A percentile compares a stretch with the other conserved stretches of the same genome.
phyloP scores from a whole-genome alignment of 2,797 vertebrate genomes.

The Notolepis coatsorum region DNA sequence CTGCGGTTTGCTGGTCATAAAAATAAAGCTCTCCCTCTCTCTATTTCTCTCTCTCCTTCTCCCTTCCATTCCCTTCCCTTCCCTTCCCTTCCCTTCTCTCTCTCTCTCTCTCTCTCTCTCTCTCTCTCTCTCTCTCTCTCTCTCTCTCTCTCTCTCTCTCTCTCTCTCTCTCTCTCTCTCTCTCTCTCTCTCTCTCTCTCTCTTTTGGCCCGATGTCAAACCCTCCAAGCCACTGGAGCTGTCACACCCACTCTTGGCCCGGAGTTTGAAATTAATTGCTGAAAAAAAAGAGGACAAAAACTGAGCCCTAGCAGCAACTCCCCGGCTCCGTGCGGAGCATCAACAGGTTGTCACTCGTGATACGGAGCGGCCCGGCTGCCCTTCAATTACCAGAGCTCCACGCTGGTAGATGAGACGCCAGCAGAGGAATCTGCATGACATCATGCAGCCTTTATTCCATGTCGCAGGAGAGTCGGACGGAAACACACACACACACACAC shows the following conservation, averaged over 20 bases:
- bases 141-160: conserved; percentile 28
- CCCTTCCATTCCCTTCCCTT: not conserved
- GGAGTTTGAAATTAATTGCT: conserved; percentile 74
- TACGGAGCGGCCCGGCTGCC: conserved; percentile 51
- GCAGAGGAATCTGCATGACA: conserved; percentile 69
- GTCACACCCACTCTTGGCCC: conserved; percentile 70
- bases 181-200: conserved; percentile 2
- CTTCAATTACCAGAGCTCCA: conserved; percentile 65
- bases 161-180: conserved; percentile 48
- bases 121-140: conserved; percentile 20
- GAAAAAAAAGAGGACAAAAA: conserved; percentile 67
- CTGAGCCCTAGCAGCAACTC: conserved; percentile 78
- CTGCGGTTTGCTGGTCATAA: conserved; percentile 83
- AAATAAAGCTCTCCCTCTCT: conserved; percentile 67
- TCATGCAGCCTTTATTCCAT: conserved; percentile 54
- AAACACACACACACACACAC: no score
- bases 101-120: not conserved
- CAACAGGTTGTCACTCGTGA: conserved; percentile 80
- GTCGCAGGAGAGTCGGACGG: conserved; percentile 22
- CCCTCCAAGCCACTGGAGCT: conserved; percentile 61
- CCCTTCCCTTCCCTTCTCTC: conserved; percentile 30
- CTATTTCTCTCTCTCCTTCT: conserved; percentile 13
- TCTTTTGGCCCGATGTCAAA: conserved; percentile 44
- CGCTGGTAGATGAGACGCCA: conserved; percentile 64
- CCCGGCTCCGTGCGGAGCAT: conserved; percentile 61